Evolutionary conservation across 1,140 invertebrate genomes (phyloP).

Genomic region (Hycleus phaleratus): DNA sequence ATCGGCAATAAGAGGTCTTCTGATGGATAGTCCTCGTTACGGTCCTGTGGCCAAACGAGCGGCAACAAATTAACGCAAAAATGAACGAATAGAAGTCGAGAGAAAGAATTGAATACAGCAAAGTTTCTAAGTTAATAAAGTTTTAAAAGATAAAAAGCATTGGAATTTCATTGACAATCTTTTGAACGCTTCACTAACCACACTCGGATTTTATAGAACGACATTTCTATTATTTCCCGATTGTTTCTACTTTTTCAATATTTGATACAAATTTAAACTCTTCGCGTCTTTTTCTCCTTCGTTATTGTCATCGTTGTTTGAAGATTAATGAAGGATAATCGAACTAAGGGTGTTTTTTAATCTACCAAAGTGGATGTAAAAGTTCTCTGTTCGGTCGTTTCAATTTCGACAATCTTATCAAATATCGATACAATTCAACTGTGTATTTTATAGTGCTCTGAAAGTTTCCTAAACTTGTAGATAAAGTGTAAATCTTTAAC

Average conservation of each 20-base stretch:
- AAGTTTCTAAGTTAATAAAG: no score
- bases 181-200: conserved; percentile 31
- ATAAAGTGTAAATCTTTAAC: conserved; percentile 13
- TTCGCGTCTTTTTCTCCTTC: no score
- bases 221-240: conserved; percentile 10
- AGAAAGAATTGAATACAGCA: no score
- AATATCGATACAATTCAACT: conserved; percentile 3
- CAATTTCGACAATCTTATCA: conserved; percentile 1
- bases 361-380: background rate
- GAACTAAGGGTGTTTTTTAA: no score
- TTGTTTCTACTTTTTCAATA: background rate
- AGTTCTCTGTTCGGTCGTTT: background rate
- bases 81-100: no score
- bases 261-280: background rate
- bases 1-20: no score
- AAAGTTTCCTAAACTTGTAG: conserved; percentile 4
- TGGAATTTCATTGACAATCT: conserved; percentile 21
- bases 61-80: no score
- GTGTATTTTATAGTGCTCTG: conserved; percentile 4
- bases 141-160: no score
- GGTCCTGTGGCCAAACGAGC: no score
- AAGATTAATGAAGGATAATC: background rate
- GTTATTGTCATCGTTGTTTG: background rate
- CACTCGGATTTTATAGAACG: conserved; percentile 27
- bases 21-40: no score